Conservation (phyloP, 2,113 vertebrate genomes). For the Hippolais icterina region DNA sequence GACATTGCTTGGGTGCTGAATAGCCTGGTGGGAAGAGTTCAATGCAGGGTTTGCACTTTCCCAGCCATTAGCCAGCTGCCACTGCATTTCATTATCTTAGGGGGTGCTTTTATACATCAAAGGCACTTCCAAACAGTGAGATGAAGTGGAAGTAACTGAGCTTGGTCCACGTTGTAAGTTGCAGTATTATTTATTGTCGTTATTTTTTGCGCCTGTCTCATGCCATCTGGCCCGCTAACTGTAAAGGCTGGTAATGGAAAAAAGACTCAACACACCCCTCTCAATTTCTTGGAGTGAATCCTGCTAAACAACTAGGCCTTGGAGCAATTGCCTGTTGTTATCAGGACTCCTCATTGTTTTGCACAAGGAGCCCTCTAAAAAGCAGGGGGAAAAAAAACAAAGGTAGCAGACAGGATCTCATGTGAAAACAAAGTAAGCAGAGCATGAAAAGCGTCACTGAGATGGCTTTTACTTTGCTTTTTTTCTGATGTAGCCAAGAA, state of each 20-base stretch:
- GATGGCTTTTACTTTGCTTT: constrained; percentile 58
- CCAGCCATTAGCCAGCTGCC: constrained; percentile 86
- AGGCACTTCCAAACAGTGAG: constrained; percentile 77
- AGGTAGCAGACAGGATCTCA: constrained; percentile 45
- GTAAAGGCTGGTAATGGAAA: constrained; percentile 35
- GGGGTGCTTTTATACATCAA: constrained; percentile 75
- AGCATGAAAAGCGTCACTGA: constrained; percentile 18
- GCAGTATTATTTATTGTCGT: constrained; percentile 30
- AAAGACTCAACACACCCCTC: constrained; percentile 52
- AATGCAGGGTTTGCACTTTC: constrained; percentile 80
- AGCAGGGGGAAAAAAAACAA: constrained; percentile 6
- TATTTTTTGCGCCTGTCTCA: constrained; percentile 5
- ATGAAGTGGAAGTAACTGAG: constrained; percentile 79
- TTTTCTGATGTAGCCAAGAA: constrained; percentile 39
- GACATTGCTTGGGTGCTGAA: constrained; percentile 74
- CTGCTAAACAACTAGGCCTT: constrained; percentile 61
- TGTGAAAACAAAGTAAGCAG: constrained; percentile 40
- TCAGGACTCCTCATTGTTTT: constrained; percentile 61
- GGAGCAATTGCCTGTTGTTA: constrained; percentile 64
- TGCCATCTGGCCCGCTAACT: constrained; percentile 79
- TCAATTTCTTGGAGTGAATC: constrained; percentile 73
- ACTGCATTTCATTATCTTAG: constrained; percentile 82
- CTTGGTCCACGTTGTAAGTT: constrained; percentile 64
- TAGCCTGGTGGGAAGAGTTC: constrained; percentile 75
- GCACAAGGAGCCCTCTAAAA: constrained; percentile 32